Base-by-base conservation (phyloP, 2,888 invertebrate genomes). In the Halocaridina rubra region DNA sequence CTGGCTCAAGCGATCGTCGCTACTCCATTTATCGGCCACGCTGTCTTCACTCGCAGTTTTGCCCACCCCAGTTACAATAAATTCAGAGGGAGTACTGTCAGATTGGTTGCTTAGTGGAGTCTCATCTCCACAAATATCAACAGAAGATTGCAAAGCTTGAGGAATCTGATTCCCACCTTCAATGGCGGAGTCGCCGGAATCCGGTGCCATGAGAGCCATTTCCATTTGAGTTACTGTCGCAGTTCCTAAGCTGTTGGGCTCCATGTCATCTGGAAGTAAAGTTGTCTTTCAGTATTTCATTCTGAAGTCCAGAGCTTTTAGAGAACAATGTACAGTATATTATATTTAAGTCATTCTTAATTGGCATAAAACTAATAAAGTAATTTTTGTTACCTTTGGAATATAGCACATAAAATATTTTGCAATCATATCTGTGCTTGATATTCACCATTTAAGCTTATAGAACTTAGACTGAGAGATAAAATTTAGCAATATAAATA, bases 31-130 rank as follows among this genome's bases (percentile, higher is more conserved):
- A 3, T 24, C 84, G 29, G 39, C 82, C 4, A 82, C 33, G 39
- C 82, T 86, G n/a, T 86, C 86, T 8, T 86, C 81, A 30, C 86
- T 86, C 19, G 33, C 78, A 13, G 82, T 46, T 39, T 78, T 75
- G 29, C 53, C 64, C 2, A 79, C 79, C 30, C 79, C 64, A 29
- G n/a, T 81, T 19, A 64, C 39, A 16, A 46, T 67, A 10, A 39
- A 16, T 3, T 64, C 71, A 13, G 33, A 27, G 4, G 74, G 59
- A 2, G 72, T 39, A 13, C n/a, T 53, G 13, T 19, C 61, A 8
- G 57, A 29, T 22, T 64, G 72, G 3, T 29, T 53, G 16, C n/a
- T 30, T 3, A 24, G 27, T 3, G 53, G 30, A 4, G 22, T 32
- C 0, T 84, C 84, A 10, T 59, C 67, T 2, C 61, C 46, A 13